Evolutionary conservation across 2,888 invertebrate genomes (phyloP), one percentile per base, ranked within the genome.

Genomic region (Selenia dentaria): DNA sequence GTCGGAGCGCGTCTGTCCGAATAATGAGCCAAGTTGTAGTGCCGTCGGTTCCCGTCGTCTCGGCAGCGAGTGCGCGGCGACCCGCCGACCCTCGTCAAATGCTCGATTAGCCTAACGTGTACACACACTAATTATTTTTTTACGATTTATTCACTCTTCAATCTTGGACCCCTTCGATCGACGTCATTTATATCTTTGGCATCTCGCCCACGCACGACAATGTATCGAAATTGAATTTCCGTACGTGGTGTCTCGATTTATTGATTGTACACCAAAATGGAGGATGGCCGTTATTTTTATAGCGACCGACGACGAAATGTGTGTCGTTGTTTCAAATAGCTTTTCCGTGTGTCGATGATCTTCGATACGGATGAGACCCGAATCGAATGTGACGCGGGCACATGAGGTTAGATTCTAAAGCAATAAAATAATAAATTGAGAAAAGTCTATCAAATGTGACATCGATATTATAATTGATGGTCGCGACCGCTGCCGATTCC

Each of bases 61-160:
- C 66, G 63, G 69, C 66, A 65, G 64, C 65, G 59, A 64, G 64
- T 62, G 68, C 74, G 74, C 69, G 64, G 74, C 72, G 82, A 83
- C 81, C 84, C 57, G 54, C 67, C 76, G 85, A 90, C 89, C 89
- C 89, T 85, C 81, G 83, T 89, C 89, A 89, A 83, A 78, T 75
- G 79, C 77, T 84, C 85, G 85, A 89, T 90, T 89, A 87, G 84
- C 79, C 73, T 73, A 81, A 83, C 81, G 70, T 73, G 71, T 73
- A 68, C 74, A 76, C 73, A 76, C 74, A 77, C 78, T 81, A 85
- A 83, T 85, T 83, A 83, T 78, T 78, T 74, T 78, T 70, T 66
- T 70, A 69, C 62, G 51, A 72, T 76, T 73, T 67, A 70, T 74
- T 70, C 65, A 62, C 62, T 64, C 63, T 67, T 67, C 62, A 67